Evolutionary conservation across 1,140 invertebrate species (phyloP).

Genomic region (Charaxes varanes): DNA sequence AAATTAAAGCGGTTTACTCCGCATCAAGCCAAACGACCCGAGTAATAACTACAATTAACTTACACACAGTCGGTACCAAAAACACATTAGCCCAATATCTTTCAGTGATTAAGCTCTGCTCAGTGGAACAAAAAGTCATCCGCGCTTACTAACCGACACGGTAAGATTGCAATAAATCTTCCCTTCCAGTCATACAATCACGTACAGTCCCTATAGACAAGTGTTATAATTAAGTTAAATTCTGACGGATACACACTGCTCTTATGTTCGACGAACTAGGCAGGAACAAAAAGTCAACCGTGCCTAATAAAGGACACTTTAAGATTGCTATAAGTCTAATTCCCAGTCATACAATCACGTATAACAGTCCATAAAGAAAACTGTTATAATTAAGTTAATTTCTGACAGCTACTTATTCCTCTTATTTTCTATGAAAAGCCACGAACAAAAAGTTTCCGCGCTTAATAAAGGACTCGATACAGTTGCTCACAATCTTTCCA

Average conservation of each 20-base stretch:
- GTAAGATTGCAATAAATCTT: constrained; percentile 66
- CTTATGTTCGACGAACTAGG: constrained; percentile 2
- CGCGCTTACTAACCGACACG: constrained; percentile 55
- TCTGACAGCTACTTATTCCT: constrained; percentile 33
- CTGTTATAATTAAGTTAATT: constrained; percentile 69
- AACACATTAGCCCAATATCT: constrained; percentile 54
- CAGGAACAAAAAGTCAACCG: constrained; percentile 53
- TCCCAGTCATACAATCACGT: constrained; percentile 50
- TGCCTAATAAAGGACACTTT: constrained; percentile 54
- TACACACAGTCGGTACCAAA: constrained; percentile 32
- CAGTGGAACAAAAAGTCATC: constrained; percentile 56
- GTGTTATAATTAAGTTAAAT: constrained; percentile 69
- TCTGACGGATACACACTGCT: constrained; percentile 34
- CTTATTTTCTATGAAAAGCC: constrained; percentile 1
- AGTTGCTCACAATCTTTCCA: constrained; percentile 68
- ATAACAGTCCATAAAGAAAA: constrained; percentile 51
- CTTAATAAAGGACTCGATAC: constrained; percentile 55
- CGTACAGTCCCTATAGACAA: constrained; percentile 52
- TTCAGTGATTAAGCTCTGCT: constrained; percentile 61
- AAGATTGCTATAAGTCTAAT: constrained; percentile 65
- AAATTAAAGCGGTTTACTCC: too few relatives aligned
- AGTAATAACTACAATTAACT: too few relatives aligned
- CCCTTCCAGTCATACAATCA: constrained; percentile 47
- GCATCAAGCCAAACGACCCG: too few relatives aligned
- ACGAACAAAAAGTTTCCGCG: constrained; percentile 54